These are phyloP conservation scores for Carollia perspicillata DNA, from an alignment of 2,113 vertebrate genomes.

Conservation along the genomic window DNA sequence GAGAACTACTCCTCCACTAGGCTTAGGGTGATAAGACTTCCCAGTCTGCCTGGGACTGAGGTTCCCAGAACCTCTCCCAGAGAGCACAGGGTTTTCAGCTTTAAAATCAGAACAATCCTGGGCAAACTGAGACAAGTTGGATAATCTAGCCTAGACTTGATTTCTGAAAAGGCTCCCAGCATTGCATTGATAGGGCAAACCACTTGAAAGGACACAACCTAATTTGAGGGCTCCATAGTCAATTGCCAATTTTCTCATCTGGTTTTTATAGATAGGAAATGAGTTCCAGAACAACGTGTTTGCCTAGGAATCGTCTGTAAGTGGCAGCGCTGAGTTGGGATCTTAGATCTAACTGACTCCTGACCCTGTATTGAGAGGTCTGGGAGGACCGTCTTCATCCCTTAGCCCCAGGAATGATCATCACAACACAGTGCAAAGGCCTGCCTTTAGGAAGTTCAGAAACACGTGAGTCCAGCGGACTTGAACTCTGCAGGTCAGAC, in stretches of 20 bases:
- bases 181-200: background rate
- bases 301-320: background rate
- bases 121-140: fast-evolving
- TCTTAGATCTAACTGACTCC: background rate
- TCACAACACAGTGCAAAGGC: background rate
- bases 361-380: background rate
- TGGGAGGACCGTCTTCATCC: background rate
- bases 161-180: background rate
- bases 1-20: background rate
- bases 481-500: background rate
- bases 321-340: background rate
- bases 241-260: background rate
- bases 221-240: background rate
- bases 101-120: background rate
- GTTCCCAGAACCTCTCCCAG: too few relatives aligned
- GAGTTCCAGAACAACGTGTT: background rate
- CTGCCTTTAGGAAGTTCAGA: background rate
- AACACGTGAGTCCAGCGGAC: fast-evolving
- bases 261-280: background rate
- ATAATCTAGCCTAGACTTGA: background rate
- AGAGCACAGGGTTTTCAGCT: background rate
- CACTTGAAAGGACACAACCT: background rate
- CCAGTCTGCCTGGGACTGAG: background rate
- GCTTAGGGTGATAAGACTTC: background rate
- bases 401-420: background rate